Conservation (phyloP, 1,140 invertebrate genomes). For the Littorina saxatilis region DNA sequence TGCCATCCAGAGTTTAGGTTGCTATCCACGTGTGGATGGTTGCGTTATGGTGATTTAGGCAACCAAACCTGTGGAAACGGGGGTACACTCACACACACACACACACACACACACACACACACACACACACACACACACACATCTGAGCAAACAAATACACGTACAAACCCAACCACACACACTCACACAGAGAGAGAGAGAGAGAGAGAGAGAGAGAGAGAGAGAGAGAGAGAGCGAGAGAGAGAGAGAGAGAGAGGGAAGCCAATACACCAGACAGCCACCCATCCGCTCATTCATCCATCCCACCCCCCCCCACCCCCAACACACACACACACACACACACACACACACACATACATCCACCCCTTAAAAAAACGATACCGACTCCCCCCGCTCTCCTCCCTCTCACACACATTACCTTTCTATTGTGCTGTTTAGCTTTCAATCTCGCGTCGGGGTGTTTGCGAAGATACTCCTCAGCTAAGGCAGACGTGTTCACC, state of each 20-base stretch:
- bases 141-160: neutral
- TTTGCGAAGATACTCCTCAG: conserved; percentile 71
- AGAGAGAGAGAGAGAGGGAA: neutral
- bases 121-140: neutral
- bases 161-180: neutral
- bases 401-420: no score
- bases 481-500: conserved; percentile 76
- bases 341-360: neutral
- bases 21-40: no score
- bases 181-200: neutral
- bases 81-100: conserved; percentile 1
- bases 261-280: neutral
- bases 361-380: neutral
- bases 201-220: neutral
- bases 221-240: neutral
- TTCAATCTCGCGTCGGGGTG: conserved; percentile 67
- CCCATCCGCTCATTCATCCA: neutral
- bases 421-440: neutral
- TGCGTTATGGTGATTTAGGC: no score
- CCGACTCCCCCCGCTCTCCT: neutral
- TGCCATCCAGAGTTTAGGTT: no score
- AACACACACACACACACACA: neutral
- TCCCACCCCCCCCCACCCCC: neutral
- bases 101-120: neutral
- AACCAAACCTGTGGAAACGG: no score